A percentile compares a stretch with the other conserved stretches of the same genome.
Evolutionary conservation across 2,113 vertebrate genomes (phyloP).

Genomic region (Rana temporaria): DNA sequence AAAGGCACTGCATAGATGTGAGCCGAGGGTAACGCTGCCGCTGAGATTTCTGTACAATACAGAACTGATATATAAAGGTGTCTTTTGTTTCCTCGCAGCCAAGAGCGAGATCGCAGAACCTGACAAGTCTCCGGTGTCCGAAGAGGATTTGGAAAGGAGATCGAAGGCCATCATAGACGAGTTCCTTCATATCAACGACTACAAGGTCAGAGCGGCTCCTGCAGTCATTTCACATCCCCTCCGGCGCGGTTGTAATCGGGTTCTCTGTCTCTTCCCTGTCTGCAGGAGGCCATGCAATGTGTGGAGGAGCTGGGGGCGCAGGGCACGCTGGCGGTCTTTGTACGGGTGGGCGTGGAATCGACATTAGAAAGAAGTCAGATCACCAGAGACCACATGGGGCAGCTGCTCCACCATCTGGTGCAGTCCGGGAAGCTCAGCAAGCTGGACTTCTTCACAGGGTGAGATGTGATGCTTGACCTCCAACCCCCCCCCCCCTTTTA

Average conservation of each 20-base stretch:
- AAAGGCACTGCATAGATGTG: too few relatives aligned
- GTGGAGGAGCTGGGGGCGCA: slow-evolving; percentile 87
- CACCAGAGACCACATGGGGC: slow-evolving; percentile 95
- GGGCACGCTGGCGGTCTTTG: slow-evolving; percentile 82
- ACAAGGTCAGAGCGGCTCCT: slow-evolving; percentile 79
- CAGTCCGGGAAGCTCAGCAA: slow-evolving; percentile 85
- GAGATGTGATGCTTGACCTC: slow-evolving; percentile 60
- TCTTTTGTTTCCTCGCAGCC: slow-evolving; percentile 64
- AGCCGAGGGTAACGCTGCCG: too few relatives aligned
- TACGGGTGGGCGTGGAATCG: slow-evolving; percentile 89
- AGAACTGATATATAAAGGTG: not conserved
- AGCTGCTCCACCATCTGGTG: slow-evolving; percentile 88
- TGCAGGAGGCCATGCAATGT: slow-evolving; percentile 93
- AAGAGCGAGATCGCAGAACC: slow-evolving; percentile 78
- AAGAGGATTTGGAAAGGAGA: slow-evolving; percentile 91
- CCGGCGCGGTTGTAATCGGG: not conserved
- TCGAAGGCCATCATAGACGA: slow-evolving; percentile 95
- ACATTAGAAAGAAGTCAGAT: slow-evolving; percentile 95
- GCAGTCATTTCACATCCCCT: too few relatives aligned
- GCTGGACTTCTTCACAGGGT: slow-evolving; percentile 91
- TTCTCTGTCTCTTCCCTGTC: not conserved
- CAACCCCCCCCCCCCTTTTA: too few relatives aligned
- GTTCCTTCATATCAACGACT: slow-evolving; percentile 97
- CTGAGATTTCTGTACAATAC: too few relatives aligned
- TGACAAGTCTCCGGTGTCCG: slow-evolving; percentile 78